A percentile compares a stretch with the other conserved stretches of the same genome.
phyloP scores from a whole-genome alignment of 1,140 invertebrate species.

The Limonius californicus region DNA sequence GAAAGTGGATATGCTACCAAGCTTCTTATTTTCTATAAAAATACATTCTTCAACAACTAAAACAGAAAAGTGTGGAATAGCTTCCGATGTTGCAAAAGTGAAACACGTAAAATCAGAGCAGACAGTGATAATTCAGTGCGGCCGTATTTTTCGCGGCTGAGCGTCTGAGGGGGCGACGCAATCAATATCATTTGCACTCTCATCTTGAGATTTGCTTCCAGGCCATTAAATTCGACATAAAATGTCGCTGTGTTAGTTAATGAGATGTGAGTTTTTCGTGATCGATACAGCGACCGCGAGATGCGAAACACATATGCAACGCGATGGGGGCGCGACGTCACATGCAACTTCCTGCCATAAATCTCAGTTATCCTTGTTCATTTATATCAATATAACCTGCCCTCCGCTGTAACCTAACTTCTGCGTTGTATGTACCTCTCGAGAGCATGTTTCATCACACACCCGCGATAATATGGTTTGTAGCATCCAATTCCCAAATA shows the following conservation, averaged over 20 bases:
- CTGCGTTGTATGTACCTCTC: not conserved
- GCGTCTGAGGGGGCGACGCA: too few relatives aligned
- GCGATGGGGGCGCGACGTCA: not conserved
- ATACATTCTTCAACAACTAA: too few relatives aligned
- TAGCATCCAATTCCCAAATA: too few relatives aligned
- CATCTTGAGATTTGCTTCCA: not conserved
- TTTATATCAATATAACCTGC: not conserved
- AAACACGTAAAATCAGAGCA: too few relatives aligned
- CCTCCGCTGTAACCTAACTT: not conserved
- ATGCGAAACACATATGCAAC: not conserved
- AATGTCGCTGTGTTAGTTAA: not conserved
- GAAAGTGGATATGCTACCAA: too few relatives aligned
- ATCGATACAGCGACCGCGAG: not conserved
- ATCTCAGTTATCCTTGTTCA: conserved; percentile 1
- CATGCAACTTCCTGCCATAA: not conserved
- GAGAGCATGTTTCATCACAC: conserved; percentile 1
- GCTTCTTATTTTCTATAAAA: too few relatives aligned
- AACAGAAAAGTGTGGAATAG: too few relatives aligned
- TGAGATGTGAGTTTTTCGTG: not conserved
- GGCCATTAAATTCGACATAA: not conserved
- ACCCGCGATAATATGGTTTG: too few relatives aligned
- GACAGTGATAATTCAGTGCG: too few relatives aligned
- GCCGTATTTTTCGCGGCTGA: too few relatives aligned
- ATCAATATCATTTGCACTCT: conserved; percentile 1
- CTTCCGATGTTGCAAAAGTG: too few relatives aligned